Evolutionary conservation across 2,113 vertebrate genomes (phyloP).

Genomic region (Zapus hudsonius): DNA sequence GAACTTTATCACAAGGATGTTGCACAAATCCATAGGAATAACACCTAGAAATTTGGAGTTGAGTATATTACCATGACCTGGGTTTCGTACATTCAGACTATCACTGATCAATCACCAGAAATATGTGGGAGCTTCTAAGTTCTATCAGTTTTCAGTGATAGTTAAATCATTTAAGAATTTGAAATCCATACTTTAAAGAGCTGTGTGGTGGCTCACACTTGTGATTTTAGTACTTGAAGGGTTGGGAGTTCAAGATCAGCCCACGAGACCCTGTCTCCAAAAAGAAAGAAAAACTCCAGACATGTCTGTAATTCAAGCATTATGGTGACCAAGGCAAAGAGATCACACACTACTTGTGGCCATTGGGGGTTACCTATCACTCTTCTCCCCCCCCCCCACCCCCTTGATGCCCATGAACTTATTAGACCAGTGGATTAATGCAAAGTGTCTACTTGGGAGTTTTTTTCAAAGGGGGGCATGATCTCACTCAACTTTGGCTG

Average conservation of each 20-base stretch:
- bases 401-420: too few relatives aligned
- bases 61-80: neutral
- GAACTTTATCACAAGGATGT: neutral
- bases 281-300: neutral
- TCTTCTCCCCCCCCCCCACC: too few relatives aligned
- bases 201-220: neutral
- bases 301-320: neutral
- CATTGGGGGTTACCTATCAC: neutral
- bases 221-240: neutral
- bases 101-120: neutral
- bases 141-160: neutral
- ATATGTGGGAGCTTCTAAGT: neutral
- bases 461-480: neutral
- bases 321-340: neutral
- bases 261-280: too few relatives aligned
- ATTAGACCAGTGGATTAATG: too few relatives aligned
- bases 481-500: too few relatives aligned
- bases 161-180: neutral
- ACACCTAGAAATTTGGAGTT: neutral
- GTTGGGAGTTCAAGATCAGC: neutral
- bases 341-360: neutral
- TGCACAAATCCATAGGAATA: neutral
- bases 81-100: neutral
- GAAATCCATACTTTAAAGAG: too few relatives aligned
- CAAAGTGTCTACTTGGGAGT: neutral